phyloP scores from a whole-genome alignment of 23 tunicate genomes.

The Botrylloides violaceus region DNA sequence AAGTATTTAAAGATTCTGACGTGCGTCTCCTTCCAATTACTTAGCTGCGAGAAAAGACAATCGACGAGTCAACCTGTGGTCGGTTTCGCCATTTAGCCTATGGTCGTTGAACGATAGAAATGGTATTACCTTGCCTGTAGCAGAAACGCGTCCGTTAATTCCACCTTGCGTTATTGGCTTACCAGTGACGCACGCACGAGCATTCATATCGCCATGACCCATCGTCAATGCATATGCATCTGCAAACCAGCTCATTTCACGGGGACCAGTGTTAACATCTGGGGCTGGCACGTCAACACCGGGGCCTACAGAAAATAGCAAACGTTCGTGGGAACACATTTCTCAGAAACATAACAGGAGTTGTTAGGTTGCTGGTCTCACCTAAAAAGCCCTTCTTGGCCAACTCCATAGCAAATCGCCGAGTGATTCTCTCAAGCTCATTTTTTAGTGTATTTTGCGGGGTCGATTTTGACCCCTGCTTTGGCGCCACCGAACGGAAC shows the following conservation, averaged over 20 bases:
- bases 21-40: too few relatives aligned
- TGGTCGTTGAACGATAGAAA: too few relatives aligned
- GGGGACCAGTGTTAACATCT: slow-evolving; percentile 95
- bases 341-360: too few relatives aligned
- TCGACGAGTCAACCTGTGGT: too few relatives aligned
- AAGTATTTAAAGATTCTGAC: too few relatives aligned
- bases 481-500: slow-evolving; percentile 99
- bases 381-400: slow-evolving; percentile 90
- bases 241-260: slow-evolving; percentile 99
- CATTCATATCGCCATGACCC: slow-evolving; percentile 84
- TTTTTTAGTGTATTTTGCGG: slow-evolving; percentile 63
- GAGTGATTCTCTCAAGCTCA: slow-evolving; percentile 81
- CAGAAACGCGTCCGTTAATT: slow-evolving; percentile 94
- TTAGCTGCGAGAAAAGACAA: too few relatives aligned
- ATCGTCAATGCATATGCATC: slow-evolving; percentile 92
- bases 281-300: slow-evolving; percentile 96
- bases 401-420: slow-evolving; percentile 82
- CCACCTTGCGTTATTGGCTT: slow-evolving; percentile 99
- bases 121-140: slow-evolving; percentile 72
- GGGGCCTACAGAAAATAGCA: slow-evolving; percentile 68
- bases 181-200: slow-evolving; percentile 99
- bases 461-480: slow-evolving; percentile 92
- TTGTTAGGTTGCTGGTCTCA: not conserved
- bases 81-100: too few relatives aligned
- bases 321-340: not conserved